Evolutionary conservation across 2,113 vertebrate genomes (phyloP), one percentile per base, ranked within the genome.

Genomic region (Myotis davidii): DNA sequence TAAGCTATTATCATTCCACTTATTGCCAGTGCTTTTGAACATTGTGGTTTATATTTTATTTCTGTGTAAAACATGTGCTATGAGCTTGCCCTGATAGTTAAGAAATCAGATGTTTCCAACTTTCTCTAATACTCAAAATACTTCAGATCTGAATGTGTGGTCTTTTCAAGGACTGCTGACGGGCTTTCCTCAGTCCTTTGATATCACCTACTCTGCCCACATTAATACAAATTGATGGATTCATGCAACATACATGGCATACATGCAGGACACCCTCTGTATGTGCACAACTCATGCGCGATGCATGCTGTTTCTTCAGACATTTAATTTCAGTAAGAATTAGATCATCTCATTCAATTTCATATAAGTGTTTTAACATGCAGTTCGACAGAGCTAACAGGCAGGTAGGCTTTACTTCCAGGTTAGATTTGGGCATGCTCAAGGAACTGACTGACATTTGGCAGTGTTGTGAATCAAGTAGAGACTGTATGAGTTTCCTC

Each of bases 11-110:
- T 78, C 95, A 96, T 97, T 97, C 96, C 96, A 65, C 94, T 98
- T 98, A 98, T 98, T 98, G 98, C 98, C 98, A 97, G 98, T 97
- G 94, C 97, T 94, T 97, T 98, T 91, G 86, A 89, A 97, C 97
- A 83, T 97, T 88, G n/a, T 92, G 90, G 78, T 85, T 97, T 96
- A 54, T 94, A 97, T 91, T 96, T 96, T 56, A 83, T 95, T 39
- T 90, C 73, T 96, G 93, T 97, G 95, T 88, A 97, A 97, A 97
- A 97, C 93, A 96, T 94, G 96, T 94, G 97, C 82, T 97, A 78
- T 95, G 94, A 97, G 94, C 96, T 97, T 91, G 95, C 73, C 18
- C 73, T 93, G 92, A 94, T 96, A 88, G 54, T 91, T 95, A 96
- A 97, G 89, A 96, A 97, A 97, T 96, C 94, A 96, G 87, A 94